These are phyloP conservation scores for Xiphophorus birchmanni DNA, from an alignment of 2,797 vertebrate species.

Conservation along the genomic window DNA sequence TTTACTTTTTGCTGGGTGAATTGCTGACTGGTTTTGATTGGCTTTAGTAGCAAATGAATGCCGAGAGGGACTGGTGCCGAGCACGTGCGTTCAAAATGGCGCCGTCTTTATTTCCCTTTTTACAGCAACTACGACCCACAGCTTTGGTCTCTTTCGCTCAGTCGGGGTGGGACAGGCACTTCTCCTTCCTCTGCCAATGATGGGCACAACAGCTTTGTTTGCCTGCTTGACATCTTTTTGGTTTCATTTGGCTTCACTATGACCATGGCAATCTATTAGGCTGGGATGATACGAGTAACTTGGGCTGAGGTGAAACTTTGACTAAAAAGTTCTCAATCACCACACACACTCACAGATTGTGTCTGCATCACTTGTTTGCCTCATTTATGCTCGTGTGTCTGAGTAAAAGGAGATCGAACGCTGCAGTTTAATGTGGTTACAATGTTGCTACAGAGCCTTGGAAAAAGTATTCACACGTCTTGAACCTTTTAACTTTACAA, in stretches of 20 bases:
- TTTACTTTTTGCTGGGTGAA: slow-evolving; percentile 42
- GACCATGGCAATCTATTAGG: slow-evolving; percentile 69
- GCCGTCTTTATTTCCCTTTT: slow-evolving; percentile 21
- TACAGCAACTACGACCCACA: slow-evolving; percentile 29
- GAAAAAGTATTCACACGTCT: background rate
- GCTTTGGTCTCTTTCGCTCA: slow-evolving; percentile 26
- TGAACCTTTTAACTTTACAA: background rate
- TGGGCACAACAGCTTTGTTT: slow-evolving; percentile 54
- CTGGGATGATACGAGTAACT: slow-evolving; percentile 40
- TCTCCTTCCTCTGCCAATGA: slow-evolving; percentile 39
- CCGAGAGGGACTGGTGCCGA: slow-evolving; percentile 35
- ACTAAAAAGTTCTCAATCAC: slow-evolving; percentile 7
- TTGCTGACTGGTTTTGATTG: slow-evolving; percentile 54
- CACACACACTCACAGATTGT: slow-evolving; percentile 19
- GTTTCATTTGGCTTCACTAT: slow-evolving; percentile 56
- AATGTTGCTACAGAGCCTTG: background rate
- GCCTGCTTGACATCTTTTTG: slow-evolving; percentile 54
- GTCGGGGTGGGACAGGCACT: slow-evolving; percentile 17
- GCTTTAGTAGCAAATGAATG: slow-evolving; percentile 51
- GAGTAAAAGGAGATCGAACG: slow-evolving; percentile 42
- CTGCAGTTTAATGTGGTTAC: slow-evolving; percentile 52
- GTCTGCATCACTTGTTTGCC: slow-evolving; percentile 1
- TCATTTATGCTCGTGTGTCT: slow-evolving; percentile 21
- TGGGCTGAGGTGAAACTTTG: slow-evolving; percentile 38
- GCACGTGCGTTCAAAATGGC: slow-evolving; percentile 44